Evolutionary conservation across 2,113 vertebrate genomes (phyloP).

Genomic region (Megaceryle maxima): DNA sequence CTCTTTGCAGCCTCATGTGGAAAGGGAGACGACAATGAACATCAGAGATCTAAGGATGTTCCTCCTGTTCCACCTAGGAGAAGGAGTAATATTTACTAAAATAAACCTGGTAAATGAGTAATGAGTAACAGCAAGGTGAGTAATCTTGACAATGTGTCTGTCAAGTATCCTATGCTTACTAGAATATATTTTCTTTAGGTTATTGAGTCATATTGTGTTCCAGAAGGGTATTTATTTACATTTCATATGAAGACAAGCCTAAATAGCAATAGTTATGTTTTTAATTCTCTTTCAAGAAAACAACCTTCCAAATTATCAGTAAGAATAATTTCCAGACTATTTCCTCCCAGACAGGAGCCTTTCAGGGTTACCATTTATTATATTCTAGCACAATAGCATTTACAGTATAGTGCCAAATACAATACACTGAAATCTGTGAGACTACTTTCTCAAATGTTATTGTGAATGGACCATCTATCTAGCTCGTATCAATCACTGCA

Average conservation of each 20-base stretch:
- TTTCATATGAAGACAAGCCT: neutral
- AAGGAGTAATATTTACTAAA: neutral
- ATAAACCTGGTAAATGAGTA: neutral
- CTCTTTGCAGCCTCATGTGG: neutral
- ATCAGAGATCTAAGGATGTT: neutral
- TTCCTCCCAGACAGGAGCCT: neutral
- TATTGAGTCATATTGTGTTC: neutral
- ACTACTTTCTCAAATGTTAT: neutral
- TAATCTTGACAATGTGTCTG: neutral
- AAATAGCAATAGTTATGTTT: neutral
- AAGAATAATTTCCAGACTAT: neutral
- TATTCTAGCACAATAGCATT: neutral
- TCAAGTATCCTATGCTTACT: neutral
- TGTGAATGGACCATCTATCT: neutral
- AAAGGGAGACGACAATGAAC: neutral
- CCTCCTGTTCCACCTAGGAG: neutral
- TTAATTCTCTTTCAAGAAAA: neutral
- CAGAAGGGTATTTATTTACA: neutral
- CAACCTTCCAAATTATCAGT: neutral
- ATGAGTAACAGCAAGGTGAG: neutral
- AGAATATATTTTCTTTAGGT: neutral
- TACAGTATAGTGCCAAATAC: neutral
- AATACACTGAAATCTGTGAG: neutral
- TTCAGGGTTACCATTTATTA: neutral
- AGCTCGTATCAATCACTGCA: neutral